Evolutionary conservation across 2,888 invertebrate species (phyloP).

Genomic region (Diadromus collaris): DNA sequence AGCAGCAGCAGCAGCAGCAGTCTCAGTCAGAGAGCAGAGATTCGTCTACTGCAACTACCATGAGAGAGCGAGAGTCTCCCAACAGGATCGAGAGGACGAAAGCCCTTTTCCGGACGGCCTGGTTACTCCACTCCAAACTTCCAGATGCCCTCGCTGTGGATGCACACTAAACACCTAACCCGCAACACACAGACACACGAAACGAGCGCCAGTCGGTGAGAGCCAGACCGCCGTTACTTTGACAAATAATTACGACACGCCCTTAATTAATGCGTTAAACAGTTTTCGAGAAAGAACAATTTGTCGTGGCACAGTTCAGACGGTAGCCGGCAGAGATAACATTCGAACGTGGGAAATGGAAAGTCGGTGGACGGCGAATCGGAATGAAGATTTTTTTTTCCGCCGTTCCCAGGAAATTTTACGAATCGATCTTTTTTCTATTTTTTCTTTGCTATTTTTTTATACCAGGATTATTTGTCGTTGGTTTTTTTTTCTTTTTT

Average conservation of each 20-base stretch:
- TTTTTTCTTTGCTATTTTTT: conserved; percentile 45
- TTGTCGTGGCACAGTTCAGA: conserved; percentile 9
- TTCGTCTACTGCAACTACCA: conserved; percentile 5
- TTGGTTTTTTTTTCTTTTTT: conserved; percentile 30
- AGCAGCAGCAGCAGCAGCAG: not conserved
- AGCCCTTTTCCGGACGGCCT: conserved; percentile 53
- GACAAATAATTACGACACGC: conserved; percentile 48
- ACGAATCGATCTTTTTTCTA: not conserved
- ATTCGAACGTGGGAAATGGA: conserved; percentile 27
- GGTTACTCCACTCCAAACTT: conserved; percentile 55
- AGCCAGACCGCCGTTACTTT: not conserved
- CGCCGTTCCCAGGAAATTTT: not conserved
- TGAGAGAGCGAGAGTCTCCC: not conserved
- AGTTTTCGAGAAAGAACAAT: conserved; percentile 14
- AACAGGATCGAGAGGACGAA: conserved; percentile 40
- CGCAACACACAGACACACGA: not conserved
- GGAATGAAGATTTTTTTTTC: not conserved
- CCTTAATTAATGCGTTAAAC: conserved; percentile 42
- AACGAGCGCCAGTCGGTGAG: not conserved
- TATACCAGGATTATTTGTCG: not conserved
- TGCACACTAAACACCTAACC: conserved; percentile 36
- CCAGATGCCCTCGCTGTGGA: conserved; percentile 51
- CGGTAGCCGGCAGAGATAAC: not conserved
- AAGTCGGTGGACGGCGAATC: not conserved
- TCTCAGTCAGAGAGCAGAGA: conserved; percentile 18